Evolutionary conservation across 30 jellyfish, hydroid and myxozoan genomes (phyloP).

Genomic region (Hydra vulgaris): DNA sequence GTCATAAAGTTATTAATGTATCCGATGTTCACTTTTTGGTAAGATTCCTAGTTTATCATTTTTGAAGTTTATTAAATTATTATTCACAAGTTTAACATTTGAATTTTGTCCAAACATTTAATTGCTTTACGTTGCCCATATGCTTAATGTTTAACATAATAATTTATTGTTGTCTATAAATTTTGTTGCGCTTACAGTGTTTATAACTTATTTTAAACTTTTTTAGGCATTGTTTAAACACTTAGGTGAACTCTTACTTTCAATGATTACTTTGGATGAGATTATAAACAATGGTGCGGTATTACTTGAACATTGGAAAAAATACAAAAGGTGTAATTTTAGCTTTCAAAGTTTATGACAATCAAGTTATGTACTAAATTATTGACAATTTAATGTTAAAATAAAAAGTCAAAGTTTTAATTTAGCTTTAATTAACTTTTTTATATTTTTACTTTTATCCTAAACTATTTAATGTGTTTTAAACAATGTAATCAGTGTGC

Average conservation of each 20-base stretch:
- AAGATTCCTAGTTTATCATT: constrained; percentile 6
- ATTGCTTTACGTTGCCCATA: too few species aligned
- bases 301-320: constrained; percentile 83
- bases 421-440: too few species aligned
- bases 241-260: constrained; percentile 76
- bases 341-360: too few species aligned
- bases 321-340: constrained; percentile 53
- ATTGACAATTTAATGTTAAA: too few species aligned
- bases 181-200: background rate
- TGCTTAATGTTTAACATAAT: too few species aligned
- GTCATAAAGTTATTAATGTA: constrained; percentile 65
- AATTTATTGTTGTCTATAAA: background rate
- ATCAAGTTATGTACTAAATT: background rate
- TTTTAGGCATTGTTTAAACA: constrained; percentile 72
- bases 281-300: constrained; percentile 47
- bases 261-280: constrained; percentile 71
- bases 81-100: too few species aligned
- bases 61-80: background rate
- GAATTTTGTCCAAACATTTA: too few species aligned
- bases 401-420: too few species aligned
- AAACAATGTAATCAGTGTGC: too few species aligned
- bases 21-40: constrained; percentile 87
- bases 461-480: too few species aligned
- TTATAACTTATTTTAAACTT: too few species aligned
- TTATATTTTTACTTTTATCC: too few species aligned